Percentiles rank a stretch among this genome's conserved stretches.
phyloP scores from a whole-genome alignment of 2,888 invertebrate species.

The Drosophila nr. fundita region DNA sequence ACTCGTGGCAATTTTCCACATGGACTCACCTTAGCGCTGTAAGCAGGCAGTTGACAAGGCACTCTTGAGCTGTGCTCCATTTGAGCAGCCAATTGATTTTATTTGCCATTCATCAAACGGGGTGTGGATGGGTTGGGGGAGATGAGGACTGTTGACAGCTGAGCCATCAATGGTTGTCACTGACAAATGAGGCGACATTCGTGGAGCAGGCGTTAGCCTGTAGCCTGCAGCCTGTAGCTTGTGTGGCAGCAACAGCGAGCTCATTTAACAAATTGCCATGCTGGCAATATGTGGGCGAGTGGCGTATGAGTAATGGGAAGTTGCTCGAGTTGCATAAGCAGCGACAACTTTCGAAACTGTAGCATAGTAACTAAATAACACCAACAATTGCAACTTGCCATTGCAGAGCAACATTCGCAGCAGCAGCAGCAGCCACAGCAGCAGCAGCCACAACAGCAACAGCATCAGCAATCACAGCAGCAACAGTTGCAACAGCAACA shows the following conservation, averaged over 20 bases:
- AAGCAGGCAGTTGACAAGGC: neutral
- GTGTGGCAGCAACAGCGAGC: conserved; percentile 27
- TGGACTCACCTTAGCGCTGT: neutral
- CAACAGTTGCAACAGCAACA: conserved; percentile 83
- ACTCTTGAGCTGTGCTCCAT: neutral
- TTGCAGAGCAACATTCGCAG: conserved; percentile 71
- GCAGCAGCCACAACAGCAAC: conserved; percentile 51
- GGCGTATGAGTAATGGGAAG: conserved; percentile 62
- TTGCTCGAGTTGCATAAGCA: conserved; percentile 51
- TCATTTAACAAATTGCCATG: conserved; percentile 65
- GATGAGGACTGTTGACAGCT: conserved; percentile 37
- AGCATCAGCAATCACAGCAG: conserved; percentile 41
- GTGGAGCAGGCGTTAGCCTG: conserved; percentile 51
- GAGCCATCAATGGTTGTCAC: conserved; percentile 44
- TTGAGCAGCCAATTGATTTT: conserved; percentile 40
- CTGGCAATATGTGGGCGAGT: conserved; percentile 22
- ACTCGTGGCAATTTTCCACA: conserved; percentile 22
- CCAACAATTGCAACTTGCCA: conserved; percentile 59
- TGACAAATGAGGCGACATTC: conserved; percentile 51
- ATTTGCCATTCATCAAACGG: conserved; percentile 20
- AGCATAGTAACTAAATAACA: conserved; percentile 11
- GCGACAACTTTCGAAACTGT: conserved; percentile 61
- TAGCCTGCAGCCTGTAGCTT: conserved; percentile 20
- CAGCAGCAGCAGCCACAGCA: conserved; percentile 73
- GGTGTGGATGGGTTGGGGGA: too few species aligned